phyloP scores from a whole-genome alignment of 1,140 invertebrate genomes.

The Acyrthosiphon pisum region DNA sequence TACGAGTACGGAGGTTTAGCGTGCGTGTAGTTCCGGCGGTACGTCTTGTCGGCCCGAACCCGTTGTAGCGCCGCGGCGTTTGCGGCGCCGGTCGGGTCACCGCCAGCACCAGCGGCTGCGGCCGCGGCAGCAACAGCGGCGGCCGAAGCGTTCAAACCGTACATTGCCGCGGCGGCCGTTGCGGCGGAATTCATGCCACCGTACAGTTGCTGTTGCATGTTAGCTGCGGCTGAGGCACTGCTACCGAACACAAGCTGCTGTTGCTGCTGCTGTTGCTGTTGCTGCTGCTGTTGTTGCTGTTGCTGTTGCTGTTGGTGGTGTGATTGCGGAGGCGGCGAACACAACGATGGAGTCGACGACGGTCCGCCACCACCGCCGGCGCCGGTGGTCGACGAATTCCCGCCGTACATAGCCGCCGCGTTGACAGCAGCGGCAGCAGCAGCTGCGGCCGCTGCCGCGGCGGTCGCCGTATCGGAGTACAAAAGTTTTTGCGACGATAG shows the following conservation, averaged over 20 bases:
- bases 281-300: constrained; percentile 71
- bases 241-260: constrained; percentile 67
- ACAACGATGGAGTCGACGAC: constrained; percentile 62
- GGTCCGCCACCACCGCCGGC: constrained; percentile 63
- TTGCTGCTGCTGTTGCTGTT: constrained; percentile 72
- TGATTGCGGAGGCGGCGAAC: constrained; percentile 69
- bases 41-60: constrained; percentile 84
- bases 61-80: constrained; percentile 71
- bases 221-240: constrained; percentile 58
- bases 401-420: constrained; percentile 63
- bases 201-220: constrained; percentile 65
- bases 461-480: constrained; percentile 66
- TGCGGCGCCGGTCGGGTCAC: constrained; percentile 73
- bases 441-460: constrained; percentile 62
- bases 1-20: constrained; percentile 99
- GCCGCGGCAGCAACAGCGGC: constrained; percentile 60
- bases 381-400: constrained; percentile 64
- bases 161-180: constrained; percentile 65
- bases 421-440: constrained; percentile 69
- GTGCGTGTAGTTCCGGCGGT: constrained; percentile 93
- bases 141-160: constrained; percentile 66
- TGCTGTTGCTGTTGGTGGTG: constrained; percentile 67
- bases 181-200: constrained; percentile 74
- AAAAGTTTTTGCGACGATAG: constrained; percentile 66
- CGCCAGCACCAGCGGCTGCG: constrained; percentile 65